Conservation (phyloP, 2,113 vertebrate genomes). For the Cnemophilus loriae region DNA sequence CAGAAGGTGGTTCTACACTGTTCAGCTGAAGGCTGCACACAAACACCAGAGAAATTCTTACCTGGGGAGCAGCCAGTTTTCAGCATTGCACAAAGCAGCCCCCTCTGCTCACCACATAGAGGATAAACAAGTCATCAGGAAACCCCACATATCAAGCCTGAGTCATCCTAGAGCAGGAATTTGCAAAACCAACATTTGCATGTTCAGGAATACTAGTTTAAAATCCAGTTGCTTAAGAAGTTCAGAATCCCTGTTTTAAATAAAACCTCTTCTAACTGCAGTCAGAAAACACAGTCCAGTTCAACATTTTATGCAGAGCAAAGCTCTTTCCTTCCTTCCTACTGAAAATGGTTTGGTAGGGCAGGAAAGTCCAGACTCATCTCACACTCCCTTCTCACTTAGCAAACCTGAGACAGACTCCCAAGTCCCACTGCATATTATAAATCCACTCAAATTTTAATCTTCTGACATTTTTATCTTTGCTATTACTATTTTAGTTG, state of each 20-base stretch:
- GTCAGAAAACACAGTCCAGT: not conserved
- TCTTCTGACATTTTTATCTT: not conserved
- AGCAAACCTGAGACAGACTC: not conserved
- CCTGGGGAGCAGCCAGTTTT: not conserved
- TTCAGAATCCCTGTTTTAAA: not conserved
- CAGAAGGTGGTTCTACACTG: not conserved
- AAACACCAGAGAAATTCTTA: not conserved
- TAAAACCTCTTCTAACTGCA: not conserved
- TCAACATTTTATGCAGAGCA: not conserved
- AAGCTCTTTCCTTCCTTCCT: not conserved
- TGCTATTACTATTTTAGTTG: not conserved
- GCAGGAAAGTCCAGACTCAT: not conserved
- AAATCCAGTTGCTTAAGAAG: not conserved
- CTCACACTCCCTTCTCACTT: not conserved
- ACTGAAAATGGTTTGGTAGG: not conserved
- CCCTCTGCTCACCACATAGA: too few species aligned
- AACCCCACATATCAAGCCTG: not conserved
- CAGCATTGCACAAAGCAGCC: not conserved
- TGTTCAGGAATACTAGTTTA: not conserved
- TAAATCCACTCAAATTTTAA: not conserved
- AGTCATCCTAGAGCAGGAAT: not conserved
- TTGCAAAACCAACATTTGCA: not conserved
- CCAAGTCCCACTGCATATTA: fast-evolving
- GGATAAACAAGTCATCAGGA: not conserved
- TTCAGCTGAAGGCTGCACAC: not conserved